Conservation (phyloP, 2,113 vertebrate species). For the Silurus meridionalis region DNA sequence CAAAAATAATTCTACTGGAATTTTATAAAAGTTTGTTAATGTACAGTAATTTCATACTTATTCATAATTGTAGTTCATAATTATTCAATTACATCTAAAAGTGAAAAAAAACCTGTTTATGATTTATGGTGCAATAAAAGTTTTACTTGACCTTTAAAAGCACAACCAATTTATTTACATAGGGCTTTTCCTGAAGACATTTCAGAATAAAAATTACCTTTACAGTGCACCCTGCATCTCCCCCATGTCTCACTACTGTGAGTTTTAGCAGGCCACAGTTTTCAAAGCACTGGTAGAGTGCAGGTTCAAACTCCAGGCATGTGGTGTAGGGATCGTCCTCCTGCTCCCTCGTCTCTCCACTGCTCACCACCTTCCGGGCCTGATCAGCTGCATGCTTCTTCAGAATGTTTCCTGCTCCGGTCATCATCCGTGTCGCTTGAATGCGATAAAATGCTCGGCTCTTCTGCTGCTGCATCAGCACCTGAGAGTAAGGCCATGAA, state of each 20-base stretch:
- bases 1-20: not conserved
- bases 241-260: constrained; percentile 71
- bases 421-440: constrained; percentile 74
- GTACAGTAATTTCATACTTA: not conserved
- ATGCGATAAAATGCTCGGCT: constrained; percentile 73
- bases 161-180: not conserved
- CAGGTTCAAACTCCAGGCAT: constrained; percentile 74
- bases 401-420: constrained; percentile 71
- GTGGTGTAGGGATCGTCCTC: constrained; percentile 74
- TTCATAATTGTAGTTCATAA: not conserved
- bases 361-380: constrained; percentile 76
- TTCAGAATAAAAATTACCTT: constrained; percentile 62
- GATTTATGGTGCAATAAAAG: not conserved
- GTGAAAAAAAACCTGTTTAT: not conserved
- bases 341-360: constrained; percentile 69
- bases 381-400: constrained; percentile 73
- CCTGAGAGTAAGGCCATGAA: constrained; percentile 46
- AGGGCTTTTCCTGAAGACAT: not conserved
- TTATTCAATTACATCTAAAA: not conserved
- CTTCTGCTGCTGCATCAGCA: constrained; percentile 72
- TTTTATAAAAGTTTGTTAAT: not conserved
- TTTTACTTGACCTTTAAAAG: not conserved
- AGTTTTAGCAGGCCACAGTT: constrained; percentile 82
- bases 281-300: constrained; percentile 82
- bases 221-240: constrained; percentile 70